phyloP scores from a whole-genome alignment of 2,113 vertebrate species.

The Epinephelus moara region DNA sequence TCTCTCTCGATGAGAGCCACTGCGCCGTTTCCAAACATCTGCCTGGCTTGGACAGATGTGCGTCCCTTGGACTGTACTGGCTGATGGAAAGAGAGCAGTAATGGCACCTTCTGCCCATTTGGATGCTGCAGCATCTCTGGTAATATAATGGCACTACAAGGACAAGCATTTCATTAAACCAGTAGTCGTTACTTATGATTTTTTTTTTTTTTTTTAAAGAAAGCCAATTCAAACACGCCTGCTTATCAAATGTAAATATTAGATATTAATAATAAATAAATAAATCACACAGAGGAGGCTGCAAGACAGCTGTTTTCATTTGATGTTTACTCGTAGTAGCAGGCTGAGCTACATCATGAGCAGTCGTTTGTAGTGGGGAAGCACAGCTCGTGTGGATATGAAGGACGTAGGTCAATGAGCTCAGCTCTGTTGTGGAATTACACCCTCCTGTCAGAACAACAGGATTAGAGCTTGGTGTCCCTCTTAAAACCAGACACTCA shows the following conservation, averaged over 20 bases:
- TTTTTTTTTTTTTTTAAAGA: background rate
- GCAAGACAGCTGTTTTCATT: background rate
- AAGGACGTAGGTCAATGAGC: constrained; percentile 66
- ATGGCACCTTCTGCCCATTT: background rate
- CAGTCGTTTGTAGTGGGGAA: constrained; percentile 19
- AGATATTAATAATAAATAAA: background rate
- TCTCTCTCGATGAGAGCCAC: constrained; percentile 19
- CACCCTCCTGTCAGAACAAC: constrained; percentile 73
- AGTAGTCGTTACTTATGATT: background rate
- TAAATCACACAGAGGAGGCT: background rate
- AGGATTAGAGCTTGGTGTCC: constrained; percentile 73
- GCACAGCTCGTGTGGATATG: constrained; percentile 30
- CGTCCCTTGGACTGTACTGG: constrained; percentile 2
- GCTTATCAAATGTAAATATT: background rate
- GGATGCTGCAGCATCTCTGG: background rate
- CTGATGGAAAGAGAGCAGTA: background rate
- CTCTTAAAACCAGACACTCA: constrained; percentile 66
- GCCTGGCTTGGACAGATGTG: constrained; percentile 33
- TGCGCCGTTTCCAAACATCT: constrained; percentile 43
- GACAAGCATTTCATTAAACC: background rate
- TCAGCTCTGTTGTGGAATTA: constrained; percentile 73
- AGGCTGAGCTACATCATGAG: constrained; percentile 8
- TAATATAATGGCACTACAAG: background rate
- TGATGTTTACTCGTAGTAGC: background rate
- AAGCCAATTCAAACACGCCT: background rate